phyloP scores from a whole-genome alignment of 2,888 invertebrate species.

The Leptogaster cylindrica region DNA sequence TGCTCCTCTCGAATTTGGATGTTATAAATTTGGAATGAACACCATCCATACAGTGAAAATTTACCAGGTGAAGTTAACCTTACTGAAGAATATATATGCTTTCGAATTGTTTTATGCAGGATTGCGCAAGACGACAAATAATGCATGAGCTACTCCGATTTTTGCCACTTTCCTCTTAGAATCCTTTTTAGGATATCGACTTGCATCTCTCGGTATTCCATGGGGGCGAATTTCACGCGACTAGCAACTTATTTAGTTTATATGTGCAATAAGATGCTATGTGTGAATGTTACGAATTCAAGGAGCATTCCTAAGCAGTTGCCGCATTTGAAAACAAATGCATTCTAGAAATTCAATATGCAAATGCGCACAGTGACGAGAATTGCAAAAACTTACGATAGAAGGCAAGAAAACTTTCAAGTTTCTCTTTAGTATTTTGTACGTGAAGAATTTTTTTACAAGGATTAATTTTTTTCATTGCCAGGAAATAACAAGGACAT shows the following conservation, averaged over 20 bases:
- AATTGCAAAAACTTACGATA: too few relatives aligned
- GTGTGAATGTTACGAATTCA: neutral
- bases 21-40: slow-evolving; percentile 45
- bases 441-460: too few relatives aligned
- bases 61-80: slow-evolving; percentile 11
- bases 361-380: too few relatives aligned
- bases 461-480: too few relatives aligned
- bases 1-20: slow-evolving; percentile 41
- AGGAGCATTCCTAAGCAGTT: neutral
- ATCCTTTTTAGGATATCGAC: neutral
- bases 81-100: too few relatives aligned
- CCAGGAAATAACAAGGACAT: too few relatives aligned
- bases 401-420: too few relatives aligned
- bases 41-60: neutral
- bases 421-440: too few relatives aligned
- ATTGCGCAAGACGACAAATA: neutral
- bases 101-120: slow-evolving; percentile 1
- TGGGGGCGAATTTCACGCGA: neutral
- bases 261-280: neutral
- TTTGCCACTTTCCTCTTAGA: neutral
- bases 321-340: too few relatives aligned
- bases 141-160: neutral
- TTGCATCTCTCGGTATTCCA: neutral
- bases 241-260: neutral
- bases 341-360: too few relatives aligned